Conservation (phyloP, 1,140 invertebrate species). For the Rhagoletis zephyria region DNA sequence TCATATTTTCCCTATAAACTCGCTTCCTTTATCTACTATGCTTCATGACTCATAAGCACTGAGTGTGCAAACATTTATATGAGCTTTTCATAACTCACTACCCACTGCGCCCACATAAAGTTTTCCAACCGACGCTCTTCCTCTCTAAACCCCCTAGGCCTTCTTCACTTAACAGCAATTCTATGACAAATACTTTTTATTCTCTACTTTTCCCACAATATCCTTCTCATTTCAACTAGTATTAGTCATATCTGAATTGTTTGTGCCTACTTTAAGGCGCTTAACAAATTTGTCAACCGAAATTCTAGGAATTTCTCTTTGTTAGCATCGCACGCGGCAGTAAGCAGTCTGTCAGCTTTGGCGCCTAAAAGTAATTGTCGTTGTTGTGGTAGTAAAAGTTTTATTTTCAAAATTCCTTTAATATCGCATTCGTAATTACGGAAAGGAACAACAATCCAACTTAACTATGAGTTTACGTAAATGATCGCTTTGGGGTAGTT, state of each 20-base stretch:
- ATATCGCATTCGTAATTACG: background rate
- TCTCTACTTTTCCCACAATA: background rate
- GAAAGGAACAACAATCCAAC: no score
- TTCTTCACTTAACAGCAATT: background rate
- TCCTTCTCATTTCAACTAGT: background rate
- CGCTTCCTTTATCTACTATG: background rate
- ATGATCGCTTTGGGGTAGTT: no score
- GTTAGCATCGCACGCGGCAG: background rate
- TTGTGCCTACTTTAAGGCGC: constrained; percentile 38
- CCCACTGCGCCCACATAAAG: background rate
- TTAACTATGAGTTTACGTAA: background rate
- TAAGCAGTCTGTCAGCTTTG: background rate
- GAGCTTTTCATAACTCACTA: background rate
- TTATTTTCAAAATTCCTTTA: background rate
- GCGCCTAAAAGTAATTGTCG: constrained; percentile 17
- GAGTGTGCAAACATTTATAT: background rate
- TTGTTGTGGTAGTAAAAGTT: background rate
- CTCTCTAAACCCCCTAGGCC: background rate
- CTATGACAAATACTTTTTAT: constrained; percentile 16
- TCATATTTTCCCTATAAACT: background rate
- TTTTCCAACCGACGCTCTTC: background rate
- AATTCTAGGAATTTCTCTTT: constrained; percentile 29
- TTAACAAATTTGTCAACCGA: background rate
- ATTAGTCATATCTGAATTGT: constrained; percentile 5
- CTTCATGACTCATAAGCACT: background rate